Conservation (phyloP, 2,113 vertebrate species). For the Megaceryle maxima region DNA sequence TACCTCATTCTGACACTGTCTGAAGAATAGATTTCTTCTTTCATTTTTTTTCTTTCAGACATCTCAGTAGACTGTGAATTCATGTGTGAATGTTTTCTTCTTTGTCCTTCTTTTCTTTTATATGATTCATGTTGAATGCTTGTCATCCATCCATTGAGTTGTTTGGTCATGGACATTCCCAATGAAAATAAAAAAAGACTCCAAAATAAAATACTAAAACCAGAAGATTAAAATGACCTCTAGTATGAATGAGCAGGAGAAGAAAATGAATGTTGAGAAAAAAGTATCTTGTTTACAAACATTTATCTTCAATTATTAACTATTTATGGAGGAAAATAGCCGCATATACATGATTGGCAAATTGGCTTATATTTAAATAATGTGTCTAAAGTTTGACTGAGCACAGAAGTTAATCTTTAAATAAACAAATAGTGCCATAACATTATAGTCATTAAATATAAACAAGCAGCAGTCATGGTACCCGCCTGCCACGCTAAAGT, state of each 20-base stretch:
- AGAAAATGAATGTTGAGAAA: not conserved
- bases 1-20: not conserved
- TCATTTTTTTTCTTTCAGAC: not conserved
- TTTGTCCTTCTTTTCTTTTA: not conserved
- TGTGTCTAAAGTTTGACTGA: slow-evolving; percentile 46
- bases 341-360: not conserved
- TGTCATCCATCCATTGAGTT: not conserved
- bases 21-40: not conserved
- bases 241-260: not conserved
- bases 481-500: slow-evolving; percentile 16
- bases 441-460: slow-evolving; percentile 64
- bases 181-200: not conserved
- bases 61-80: not conserved
- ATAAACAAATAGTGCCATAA: slow-evolving; percentile 63
- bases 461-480: slow-evolving; percentile 20
- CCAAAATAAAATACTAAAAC: not conserved
- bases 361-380: slow-evolving; percentile 59
- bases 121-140: not conserved
- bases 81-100: not conserved
- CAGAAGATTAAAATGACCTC: not conserved
- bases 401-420: slow-evolving; percentile 63
- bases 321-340: slow-evolving; percentile 27
- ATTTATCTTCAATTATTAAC: slow-evolving; percentile 48
- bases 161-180: not conserved
- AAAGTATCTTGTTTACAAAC: slow-evolving; percentile 12